Conservation (phyloP, 2,888 invertebrate genomes). For the Argynnis bischoffii region DNA sequence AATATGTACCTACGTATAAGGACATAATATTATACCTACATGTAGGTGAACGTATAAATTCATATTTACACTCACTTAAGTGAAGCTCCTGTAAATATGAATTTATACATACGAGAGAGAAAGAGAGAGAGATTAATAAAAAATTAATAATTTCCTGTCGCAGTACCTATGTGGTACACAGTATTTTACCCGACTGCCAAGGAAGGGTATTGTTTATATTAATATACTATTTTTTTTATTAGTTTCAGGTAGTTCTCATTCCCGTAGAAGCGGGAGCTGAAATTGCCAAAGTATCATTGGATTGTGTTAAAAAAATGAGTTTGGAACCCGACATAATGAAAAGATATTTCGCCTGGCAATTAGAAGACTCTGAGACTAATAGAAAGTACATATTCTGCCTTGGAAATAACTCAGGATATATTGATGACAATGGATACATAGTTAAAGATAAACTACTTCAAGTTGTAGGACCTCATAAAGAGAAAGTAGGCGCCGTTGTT, state of each 20-base stretch:
- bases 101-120: no score
- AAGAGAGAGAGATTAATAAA: no score
- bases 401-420: neutral
- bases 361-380: neutral
- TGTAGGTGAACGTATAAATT: no score
- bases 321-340: neutral
- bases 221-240: no score
- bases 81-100: no score
- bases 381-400: neutral
- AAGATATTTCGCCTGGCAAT: neutral
- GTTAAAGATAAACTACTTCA: neutral
- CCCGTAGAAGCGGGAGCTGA: neutral
- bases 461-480: neutral
- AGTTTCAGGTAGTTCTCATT: neutral
- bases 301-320: neutral
- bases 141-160: no score
- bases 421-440: neutral
- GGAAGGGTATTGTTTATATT: no score
- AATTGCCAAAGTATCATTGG: neutral
- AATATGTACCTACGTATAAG: no score
- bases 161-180: no score
- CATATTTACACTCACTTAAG: no score
- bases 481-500: neutral
- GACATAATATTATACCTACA: no score
- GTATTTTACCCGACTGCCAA: no score